Percentiles rank a stretch among this genome's conserved stretches.
These are phyloP conservation scores for Drosophila putrida DNA, from an alignment of 2,888 invertebrate genomes.

Conservation along the genomic window DNA sequence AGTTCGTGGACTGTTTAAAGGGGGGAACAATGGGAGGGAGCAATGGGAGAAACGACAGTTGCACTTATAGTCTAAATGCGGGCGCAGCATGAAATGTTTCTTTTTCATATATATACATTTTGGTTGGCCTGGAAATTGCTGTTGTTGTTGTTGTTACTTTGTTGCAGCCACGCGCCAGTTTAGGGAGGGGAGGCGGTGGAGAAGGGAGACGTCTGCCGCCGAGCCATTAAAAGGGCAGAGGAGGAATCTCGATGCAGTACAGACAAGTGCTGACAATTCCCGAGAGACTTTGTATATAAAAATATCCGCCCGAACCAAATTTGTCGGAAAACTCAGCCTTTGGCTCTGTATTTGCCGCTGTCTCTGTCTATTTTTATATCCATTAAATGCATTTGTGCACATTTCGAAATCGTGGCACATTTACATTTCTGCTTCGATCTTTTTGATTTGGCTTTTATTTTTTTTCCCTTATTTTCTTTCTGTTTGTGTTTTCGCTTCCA, in stretches of 20 bases:
- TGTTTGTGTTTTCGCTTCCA: slow-evolving; percentile 44
- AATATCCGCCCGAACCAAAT: slow-evolving; percentile 39
- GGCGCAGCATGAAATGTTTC: slow-evolving; percentile 42
- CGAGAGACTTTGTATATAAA: slow-evolving; percentile 44
- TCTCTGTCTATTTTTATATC: slow-evolving; percentile 70
- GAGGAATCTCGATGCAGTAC: slow-evolving; percentile 26
- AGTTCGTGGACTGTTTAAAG: not conserved
- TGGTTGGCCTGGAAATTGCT: slow-evolving; percentile 28
- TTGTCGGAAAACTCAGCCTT: slow-evolving; percentile 33
- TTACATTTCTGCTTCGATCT: slow-evolving; percentile 69
- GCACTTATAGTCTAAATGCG: slow-evolving; percentile 50
- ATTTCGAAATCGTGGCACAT: slow-evolving; percentile 78
- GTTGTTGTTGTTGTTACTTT: slow-evolving; percentile 32
- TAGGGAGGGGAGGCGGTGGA: slow-evolving; percentile 1
- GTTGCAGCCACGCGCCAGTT: slow-evolving; percentile 53
- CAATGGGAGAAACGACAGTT: slow-evolving; percentile 28
- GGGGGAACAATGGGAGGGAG: not conserved
- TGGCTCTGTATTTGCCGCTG: slow-evolving; percentile 46
- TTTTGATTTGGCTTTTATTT: slow-evolving; percentile 18
- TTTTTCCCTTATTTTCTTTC: slow-evolving; percentile 30
- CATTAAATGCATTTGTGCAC: slow-evolving; percentile 78
- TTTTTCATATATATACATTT: slow-evolving; percentile 16
- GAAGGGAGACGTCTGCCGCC: slow-evolving; percentile 4
- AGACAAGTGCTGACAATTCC: slow-evolving; percentile 74
- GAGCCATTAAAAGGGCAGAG: slow-evolving; percentile 1